These are phyloP conservation scores for Paralichthys olivaceus DNA, from an alignment of 2,113 vertebrate genomes.

Conservation along the genomic window DNA sequence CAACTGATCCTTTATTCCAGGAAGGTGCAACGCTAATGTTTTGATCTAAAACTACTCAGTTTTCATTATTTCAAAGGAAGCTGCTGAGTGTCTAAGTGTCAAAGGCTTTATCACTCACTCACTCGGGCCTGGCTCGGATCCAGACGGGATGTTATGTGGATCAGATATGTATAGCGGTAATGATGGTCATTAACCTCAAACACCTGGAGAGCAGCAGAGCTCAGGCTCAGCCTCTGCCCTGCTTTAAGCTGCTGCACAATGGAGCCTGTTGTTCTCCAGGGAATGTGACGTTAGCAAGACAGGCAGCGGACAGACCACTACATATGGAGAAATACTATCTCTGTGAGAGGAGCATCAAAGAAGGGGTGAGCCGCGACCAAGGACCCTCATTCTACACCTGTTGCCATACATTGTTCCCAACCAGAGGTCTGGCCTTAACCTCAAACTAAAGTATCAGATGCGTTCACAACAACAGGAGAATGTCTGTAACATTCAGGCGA, in stretches of 20 bases:
- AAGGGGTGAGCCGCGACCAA: conserved; percentile 14
- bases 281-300: conserved; percentile 49
- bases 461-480: too few relatives aligned
- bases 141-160: conserved; percentile 51
- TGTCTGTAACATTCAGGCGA: too few relatives aligned
- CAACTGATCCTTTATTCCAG: too few relatives aligned
- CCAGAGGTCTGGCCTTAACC: neutral
- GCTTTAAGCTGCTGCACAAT: conserved; percentile 71
- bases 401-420: conserved; percentile 7
- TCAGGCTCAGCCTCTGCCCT: conserved; percentile 19
- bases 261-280: conserved; percentile 72
- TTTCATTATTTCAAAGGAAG: neutral
- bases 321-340: conserved; percentile 73
- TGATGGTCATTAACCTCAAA: conserved; percentile 73
- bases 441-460: neutral
- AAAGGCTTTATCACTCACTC: conserved; percentile 36
- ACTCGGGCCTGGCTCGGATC: conserved; percentile 11
- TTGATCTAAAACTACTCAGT: neutral
- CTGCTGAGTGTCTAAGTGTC: conserved; percentile 1
- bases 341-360: conserved; percentile 72
- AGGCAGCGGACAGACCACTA: conserved; percentile 43
- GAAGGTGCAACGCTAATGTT: neutral
- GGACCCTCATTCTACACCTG: conserved; percentile 32
- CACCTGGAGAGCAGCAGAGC: conserved; percentile 57
- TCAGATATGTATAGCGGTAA: conserved; percentile 63